Evolutionary conservation across 1,140 invertebrate species (phyloP).

Genomic region (Bombus superbus): DNA sequence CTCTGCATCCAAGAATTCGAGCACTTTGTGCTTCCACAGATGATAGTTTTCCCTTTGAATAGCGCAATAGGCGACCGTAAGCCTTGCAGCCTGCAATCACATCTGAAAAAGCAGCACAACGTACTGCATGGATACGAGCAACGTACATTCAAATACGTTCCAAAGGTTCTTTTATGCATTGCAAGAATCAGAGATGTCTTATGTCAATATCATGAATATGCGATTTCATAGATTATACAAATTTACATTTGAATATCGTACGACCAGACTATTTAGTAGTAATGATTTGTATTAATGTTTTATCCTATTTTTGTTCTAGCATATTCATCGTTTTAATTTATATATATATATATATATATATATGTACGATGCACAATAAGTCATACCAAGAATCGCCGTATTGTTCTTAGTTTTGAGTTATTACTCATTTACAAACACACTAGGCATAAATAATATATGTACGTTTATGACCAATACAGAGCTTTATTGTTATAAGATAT

Average conservation of each 20-base stretch:
- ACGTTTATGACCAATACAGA: too few relatives aligned
- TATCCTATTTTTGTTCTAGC: too few relatives aligned
- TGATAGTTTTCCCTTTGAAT: conserved; percentile 87
- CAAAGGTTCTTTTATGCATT: conserved; percentile 85
- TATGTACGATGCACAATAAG: too few relatives aligned
- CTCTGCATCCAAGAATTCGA: conserved; percentile 92
- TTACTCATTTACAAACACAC: too few relatives aligned
- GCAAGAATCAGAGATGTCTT: not conserved
- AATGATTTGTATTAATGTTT: too few relatives aligned
- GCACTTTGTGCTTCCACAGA: conserved; percentile 91
- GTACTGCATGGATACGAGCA: conserved; percentile 92
- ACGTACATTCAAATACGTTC: conserved; percentile 89
- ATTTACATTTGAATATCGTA: not conserved
- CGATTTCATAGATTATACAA: not conserved
- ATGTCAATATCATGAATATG: not conserved
- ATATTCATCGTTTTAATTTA: too few relatives aligned
- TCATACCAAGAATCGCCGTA: too few relatives aligned
- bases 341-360: too few relatives aligned
- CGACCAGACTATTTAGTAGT: not conserved
- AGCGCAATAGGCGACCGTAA: conserved; percentile 83
- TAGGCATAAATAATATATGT: too few relatives aligned
- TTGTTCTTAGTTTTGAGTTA: too few relatives aligned
- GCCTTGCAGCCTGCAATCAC: conserved; percentile 88
- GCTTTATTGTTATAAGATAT: too few relatives aligned
- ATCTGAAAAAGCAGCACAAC: conserved; percentile 89